Evolutionary conservation across 2,888 invertebrate species (phyloP), one percentile per base, ranked within the genome.

Genomic region (Leucophora obtusa): DNA sequence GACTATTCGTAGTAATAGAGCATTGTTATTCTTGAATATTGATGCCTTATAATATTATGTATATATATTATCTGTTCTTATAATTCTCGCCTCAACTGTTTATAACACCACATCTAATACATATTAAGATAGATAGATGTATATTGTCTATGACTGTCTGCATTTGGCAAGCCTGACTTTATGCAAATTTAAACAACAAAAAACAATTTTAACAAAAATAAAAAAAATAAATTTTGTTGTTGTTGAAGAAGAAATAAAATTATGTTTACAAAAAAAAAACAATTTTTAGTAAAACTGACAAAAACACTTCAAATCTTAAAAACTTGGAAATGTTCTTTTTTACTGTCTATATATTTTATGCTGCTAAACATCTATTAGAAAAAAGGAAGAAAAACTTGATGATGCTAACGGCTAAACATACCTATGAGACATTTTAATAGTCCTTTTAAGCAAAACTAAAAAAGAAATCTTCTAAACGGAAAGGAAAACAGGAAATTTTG

Each of bases 361-460:
- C 21, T 51, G 70, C 38, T 28, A n/a, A 47, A 50, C 21, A 51
- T 9, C 9, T 70, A 69, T 47, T n/a, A 35, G 43, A 66, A 74
- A 69, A 62, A 54, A 38, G 51, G 18, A 51, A 74, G 51, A 69
- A 69, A 21, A 69, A 50, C 50, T 70, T 77, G 51, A 73, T 56
- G 77, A 65, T 77, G 77, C 81, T 62, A 77, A 62, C 53, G 77
- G 77, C 77, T 77, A 81, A 81, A 77, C 60, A 81, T 74, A 81
- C 73, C 81, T 81, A 74, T 77, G 77, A 74, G 81, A 81, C 81
- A 77, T 74, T 77, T 74, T 81, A 74, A 77, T 74, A 77, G 77
- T 77, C 77, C 69, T 73, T 80, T 54, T 69, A 73, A 17, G 35
- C 33, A 60, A 66, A 72, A 72, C 60, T 68, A 78, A 60, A 43